Base-by-base conservation (phyloP, 2,797 vertebrate species). In the Typhlichthys subterraneus region DNA sequence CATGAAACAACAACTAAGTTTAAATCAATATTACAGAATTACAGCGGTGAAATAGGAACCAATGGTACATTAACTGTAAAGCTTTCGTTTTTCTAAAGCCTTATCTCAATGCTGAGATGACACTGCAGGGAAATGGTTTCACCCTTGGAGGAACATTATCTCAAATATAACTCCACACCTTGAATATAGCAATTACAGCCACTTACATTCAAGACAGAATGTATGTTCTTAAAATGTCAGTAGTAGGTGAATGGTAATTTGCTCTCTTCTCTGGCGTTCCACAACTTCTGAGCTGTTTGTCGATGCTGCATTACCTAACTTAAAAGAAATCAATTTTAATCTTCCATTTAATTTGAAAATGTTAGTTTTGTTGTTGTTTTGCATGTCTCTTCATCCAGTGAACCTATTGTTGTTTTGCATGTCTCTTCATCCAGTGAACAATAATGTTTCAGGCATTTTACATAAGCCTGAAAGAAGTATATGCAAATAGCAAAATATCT, bases 1-100 rank as follows among this genome's bases (percentile, higher is more conserved):
- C 77, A 70, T 49, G 53, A 74, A 67, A 78, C 64, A 77, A 85
- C 81, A 85, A 83, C 82, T 80, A 76, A 76, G 68, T 68, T 77
- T 70, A 84, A 87, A 84, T 88, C 81, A 82, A 85, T 86, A 75
- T 13, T 29, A 29, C 9, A 66, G 75, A 83, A 75, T 84, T 79
- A 73, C 66, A 75, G 75, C 76, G 75, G 75, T 81, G 76, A 81
- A 83, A 74, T 77, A 59, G 71, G 67, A 81, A 72, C 62, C 72
- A 56, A 47, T 65, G 80, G 79, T 81, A 82, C 76, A 77, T 82
- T 78, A 81, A 71, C 76, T 72, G 45, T 63, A 64, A 73, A 75
- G 81, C 72, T 74, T 80, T 82, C 52, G 59, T 45, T 10, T 63
- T 61, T 65, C 55, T 78, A 70, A 79, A 82, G 73, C 76, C 69